Evolutionary conservation across 2,888 invertebrate genomes (phyloP).

Genomic region (Cataglyphis albicans): DNA sequence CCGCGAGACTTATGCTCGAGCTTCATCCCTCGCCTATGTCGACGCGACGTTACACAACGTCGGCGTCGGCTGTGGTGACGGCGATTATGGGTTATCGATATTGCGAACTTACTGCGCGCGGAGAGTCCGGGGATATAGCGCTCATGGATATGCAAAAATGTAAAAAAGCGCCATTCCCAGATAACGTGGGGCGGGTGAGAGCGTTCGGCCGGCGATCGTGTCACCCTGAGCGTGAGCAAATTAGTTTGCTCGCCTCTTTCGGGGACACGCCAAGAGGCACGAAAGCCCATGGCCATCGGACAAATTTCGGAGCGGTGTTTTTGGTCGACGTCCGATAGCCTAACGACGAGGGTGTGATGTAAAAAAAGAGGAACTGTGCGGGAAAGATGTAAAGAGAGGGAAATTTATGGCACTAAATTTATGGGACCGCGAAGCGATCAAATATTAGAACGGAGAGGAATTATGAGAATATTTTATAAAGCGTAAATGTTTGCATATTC

Average conservation of each 20-base stretch:
- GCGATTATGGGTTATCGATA: constrained; percentile 76
- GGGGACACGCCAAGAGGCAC: constrained; percentile 39
- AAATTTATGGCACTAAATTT: not conserved
- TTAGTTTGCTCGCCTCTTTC: constrained; percentile 51
- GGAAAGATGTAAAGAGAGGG: constrained; percentile 1
- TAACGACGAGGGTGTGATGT: constrained; percentile 15
- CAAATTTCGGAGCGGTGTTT: constrained; percentile 51
- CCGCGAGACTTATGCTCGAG: constrained; percentile 74
- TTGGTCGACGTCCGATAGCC: constrained; percentile 40
- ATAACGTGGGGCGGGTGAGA: constrained; percentile 24
- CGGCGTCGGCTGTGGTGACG: constrained; percentile 52
- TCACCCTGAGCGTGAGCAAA: constrained; percentile 45
- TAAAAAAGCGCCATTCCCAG: constrained; percentile 38
- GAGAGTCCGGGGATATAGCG: constrained; percentile 36
- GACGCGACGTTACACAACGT: constrained; percentile 37
- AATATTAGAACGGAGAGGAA: constrained; percentile 1
- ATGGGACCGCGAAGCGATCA: not conserved
- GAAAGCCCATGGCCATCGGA: constrained; percentile 40
- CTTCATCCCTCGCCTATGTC: constrained; percentile 52
- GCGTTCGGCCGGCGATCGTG: constrained; percentile 45
- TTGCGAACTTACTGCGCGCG: constrained; percentile 62
- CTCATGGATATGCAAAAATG: constrained; percentile 72
- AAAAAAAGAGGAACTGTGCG: constrained; percentile 20
- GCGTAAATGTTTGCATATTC: not conserved
- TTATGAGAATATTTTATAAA: constrained; percentile 4